Conservation (phyloP, 2,797 vertebrate genomes). For the Balearica regulorum region DNA sequence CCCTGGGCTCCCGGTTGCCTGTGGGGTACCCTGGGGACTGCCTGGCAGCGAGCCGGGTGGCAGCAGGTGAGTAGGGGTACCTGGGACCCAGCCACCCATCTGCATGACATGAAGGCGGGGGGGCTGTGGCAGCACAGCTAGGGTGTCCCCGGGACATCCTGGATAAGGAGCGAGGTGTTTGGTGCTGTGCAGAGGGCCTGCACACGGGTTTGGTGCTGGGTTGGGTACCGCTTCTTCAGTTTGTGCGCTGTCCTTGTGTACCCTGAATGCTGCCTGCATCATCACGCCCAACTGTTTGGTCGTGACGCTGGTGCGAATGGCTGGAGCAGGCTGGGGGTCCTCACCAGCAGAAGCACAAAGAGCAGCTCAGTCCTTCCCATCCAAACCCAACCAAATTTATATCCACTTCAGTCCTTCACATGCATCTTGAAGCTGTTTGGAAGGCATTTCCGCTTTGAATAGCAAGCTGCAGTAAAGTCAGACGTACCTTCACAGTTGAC, state of each 20-base stretch:
- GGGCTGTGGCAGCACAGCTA: accelerated
- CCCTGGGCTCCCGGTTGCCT: neutral
- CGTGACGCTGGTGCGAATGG: accelerated
- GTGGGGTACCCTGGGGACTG: neutral
- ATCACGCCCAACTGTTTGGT: accelerated
- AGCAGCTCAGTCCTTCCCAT: neutral
- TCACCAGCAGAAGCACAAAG: neutral
- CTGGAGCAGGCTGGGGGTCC: accelerated
- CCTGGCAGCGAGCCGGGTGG: neutral
- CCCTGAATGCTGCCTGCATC: accelerated
- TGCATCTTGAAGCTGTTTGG: neutral
- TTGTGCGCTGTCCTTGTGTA: accelerated
- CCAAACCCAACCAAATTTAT: neutral
- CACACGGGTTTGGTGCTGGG: accelerated
- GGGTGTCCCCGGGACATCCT: accelerated
- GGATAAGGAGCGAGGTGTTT: neutral
- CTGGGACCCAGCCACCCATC: neutral
- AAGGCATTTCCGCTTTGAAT: neutral
- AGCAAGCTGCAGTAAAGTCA: neutral
- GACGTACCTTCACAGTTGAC: neutral
- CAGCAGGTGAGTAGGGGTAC: neutral
- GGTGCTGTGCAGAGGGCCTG: neutral
- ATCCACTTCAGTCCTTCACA: accelerated
- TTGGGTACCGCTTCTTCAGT: neutral
- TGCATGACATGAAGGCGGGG: accelerated